Conservation (phyloP, 2,888 invertebrate genomes). For the Mylabris sibirica region DNA sequence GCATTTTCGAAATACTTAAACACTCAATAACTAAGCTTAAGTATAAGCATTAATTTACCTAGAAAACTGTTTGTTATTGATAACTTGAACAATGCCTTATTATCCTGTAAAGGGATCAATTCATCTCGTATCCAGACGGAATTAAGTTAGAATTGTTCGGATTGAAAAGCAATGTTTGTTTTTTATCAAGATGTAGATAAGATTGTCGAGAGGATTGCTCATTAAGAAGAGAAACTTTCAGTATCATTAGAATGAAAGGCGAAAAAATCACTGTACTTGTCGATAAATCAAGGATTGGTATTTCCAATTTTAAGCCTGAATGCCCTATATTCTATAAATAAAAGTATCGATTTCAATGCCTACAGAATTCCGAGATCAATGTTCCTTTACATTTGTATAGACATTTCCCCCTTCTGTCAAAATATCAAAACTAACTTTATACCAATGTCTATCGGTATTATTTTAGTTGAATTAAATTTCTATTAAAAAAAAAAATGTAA, state of each 20-base stretch:
- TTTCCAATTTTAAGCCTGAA: background rate
- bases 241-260: background rate
- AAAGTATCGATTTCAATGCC: background rate
- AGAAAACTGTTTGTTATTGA: too few species aligned
- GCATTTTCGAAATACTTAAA: too few species aligned
- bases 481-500: background rate
- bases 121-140: background rate
- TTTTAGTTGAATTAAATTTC: background rate
- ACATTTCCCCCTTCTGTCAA: background rate
- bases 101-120: too few species aligned
- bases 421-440: background rate
- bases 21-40: too few species aligned
- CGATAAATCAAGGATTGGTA: background rate
- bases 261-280: background rate
- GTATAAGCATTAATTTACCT: too few species aligned
- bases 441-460: background rate
- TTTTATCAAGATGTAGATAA: background rate
- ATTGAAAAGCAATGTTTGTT: background rate
- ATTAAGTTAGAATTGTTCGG: background rate
- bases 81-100: too few species aligned
- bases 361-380: background rate
- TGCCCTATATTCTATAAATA: conserved; percentile 19
- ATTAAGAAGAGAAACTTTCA: background rate
- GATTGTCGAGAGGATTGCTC: background rate
- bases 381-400: conserved; percentile 1